phyloP scores from a whole-genome alignment of 2,113 vertebrate genomes.

The Mirounga angustirostris region DNA sequence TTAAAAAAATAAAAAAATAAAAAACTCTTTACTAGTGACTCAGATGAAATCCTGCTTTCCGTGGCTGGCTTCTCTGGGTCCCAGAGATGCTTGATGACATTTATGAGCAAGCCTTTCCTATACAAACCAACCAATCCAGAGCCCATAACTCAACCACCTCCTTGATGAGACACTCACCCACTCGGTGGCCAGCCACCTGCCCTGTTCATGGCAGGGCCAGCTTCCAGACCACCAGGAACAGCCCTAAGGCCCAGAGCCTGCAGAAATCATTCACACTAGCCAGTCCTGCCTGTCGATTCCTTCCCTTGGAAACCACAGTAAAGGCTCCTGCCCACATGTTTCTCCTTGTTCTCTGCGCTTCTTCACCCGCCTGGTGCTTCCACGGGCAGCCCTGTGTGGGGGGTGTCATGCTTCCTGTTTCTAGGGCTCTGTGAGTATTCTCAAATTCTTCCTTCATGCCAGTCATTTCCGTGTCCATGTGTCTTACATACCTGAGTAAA shows the following conservation, averaged over 20 bases:
- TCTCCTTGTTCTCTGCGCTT: neutral
- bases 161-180: neutral
- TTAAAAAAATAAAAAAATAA: neutral
- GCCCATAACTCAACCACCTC: neutral
- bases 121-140: neutral
- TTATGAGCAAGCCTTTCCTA: neutral
- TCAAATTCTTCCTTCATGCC: neutral
- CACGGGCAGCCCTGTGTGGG: fast-evolving
- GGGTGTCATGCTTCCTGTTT: neutral
- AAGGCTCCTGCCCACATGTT: fast-evolving
- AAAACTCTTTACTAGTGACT: neutral
- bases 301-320: neutral
- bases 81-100: neutral
- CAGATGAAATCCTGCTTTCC: neutral
- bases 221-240: neutral
- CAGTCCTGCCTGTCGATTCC: neutral
- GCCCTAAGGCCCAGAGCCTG: neutral
- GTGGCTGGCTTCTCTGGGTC: fast-evolving
- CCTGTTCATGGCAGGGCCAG: too few relatives aligned
- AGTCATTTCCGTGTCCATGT: neutral
- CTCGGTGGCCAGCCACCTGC: neutral
- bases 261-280: too few relatives aligned
- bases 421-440: neutral
- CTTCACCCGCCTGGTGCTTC: neutral
- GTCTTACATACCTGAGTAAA: neutral